phyloP scores from a whole-genome alignment of 2,888 invertebrate genomes.

The Branchinecta sandiegonensis region DNA sequence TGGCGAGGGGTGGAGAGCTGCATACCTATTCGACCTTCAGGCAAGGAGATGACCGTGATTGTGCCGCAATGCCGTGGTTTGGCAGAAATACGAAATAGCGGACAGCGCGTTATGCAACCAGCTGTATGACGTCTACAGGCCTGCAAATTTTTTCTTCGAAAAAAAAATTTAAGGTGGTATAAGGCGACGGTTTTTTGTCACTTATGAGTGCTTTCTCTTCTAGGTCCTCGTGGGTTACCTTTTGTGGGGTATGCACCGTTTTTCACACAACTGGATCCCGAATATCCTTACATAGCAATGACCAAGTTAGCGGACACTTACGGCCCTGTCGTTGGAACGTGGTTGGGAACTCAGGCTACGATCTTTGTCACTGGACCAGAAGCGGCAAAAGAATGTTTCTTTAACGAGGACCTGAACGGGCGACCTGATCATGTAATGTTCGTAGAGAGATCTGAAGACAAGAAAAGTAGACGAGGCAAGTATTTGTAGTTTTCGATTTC shows the following conservation, averaged over 20 bases:
- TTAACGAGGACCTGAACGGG: slow-evolving; percentile 27
- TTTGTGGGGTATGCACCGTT: slow-evolving; percentile 26
- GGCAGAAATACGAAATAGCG: too few species aligned
- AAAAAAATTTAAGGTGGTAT: too few species aligned
- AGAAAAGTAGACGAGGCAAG: slow-evolving; percentile 12
- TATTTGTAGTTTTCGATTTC: neutral
- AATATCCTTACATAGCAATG: slow-evolving; percentile 26
- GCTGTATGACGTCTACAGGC: too few species aligned
- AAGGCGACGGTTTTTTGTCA: too few species aligned
- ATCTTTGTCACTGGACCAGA: slow-evolving; percentile 26
- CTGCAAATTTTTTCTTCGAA: too few species aligned
- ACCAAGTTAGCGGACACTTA: slow-evolving; percentile 25
- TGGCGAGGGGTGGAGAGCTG: too few species aligned
- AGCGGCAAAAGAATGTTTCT: slow-evolving; percentile 26
- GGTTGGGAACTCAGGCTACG: slow-evolving; percentile 24
- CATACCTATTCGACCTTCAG: too few species aligned
- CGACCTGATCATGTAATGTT: slow-evolving; percentile 24
- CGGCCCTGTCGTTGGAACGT: slow-evolving; percentile 27
- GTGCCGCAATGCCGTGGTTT: too few species aligned
- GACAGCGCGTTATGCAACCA: too few species aligned
- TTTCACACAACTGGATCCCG: slow-evolving; percentile 19
- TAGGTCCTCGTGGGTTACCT: slow-evolving; percentile 28
- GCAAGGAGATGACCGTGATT: too few species aligned
- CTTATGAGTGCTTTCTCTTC: neutral
- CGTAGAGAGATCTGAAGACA: neutral